phyloP scores from a whole-genome alignment of 1,140 invertebrate genomes.

The Anoplophora glabripennis region DNA sequence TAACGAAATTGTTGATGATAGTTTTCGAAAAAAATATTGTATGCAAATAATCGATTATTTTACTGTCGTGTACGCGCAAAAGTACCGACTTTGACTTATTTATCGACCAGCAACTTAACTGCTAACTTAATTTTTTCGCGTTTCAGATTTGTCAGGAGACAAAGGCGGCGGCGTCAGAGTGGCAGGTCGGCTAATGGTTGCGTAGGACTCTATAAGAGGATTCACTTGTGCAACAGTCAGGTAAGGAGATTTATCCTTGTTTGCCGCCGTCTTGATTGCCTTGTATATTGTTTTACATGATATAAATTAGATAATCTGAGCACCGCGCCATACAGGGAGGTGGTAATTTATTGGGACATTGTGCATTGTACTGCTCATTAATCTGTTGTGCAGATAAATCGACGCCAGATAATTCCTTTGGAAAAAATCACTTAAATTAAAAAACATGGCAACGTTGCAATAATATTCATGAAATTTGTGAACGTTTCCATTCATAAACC shows the following conservation, averaged over 20 bases:
- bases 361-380: slow-evolving; percentile 3
- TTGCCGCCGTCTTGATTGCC: neutral
- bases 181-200: slow-evolving; percentile 52
- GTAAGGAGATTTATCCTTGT: slow-evolving; percentile 47
- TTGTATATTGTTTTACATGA: slow-evolving; percentile 5
- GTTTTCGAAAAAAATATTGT: no score
- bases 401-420: no score
- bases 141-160: slow-evolving; percentile 38
- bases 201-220: slow-evolving; percentile 64
- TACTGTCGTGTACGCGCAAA: neutral
- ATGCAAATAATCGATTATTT: no score
- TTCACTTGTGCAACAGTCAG: slow-evolving; percentile 71
- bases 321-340: neutral
- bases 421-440: no score
- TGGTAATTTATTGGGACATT: neutral
- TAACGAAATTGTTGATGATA: no score
- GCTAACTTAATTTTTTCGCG: slow-evolving; percentile 7
- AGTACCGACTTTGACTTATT: slow-evolving; percentile 1
- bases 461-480: no score
- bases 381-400: neutral
- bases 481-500: no score
- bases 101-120: neutral
- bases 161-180: slow-evolving; percentile 42
- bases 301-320: slow-evolving; percentile 9
- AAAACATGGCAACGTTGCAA: no score